A percentile compares a stretch with the other conserved stretches of the same genome.
Evolutionary conservation across 2,797 vertebrate species (phyloP).

Genomic region (Melanotaenia pygmaea): DNA sequence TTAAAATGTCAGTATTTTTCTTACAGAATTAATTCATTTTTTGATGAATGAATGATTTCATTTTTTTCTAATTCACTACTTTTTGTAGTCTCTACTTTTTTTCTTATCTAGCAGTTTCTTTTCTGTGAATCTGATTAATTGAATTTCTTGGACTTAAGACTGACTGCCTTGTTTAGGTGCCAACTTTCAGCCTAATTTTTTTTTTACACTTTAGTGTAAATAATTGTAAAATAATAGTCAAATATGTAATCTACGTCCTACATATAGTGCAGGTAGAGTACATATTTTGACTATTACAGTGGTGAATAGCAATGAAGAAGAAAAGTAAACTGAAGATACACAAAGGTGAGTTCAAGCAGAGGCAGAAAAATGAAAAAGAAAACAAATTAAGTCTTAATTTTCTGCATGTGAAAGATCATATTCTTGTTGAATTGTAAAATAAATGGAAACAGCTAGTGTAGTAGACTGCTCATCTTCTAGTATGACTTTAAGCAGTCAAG

Average conservation of each 20-base stretch:
- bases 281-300: no score
- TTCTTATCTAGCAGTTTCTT: neutral
- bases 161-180: neutral
- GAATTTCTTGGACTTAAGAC: neutral
- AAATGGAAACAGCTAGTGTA: no score
- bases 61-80: neutral
- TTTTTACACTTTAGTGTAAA: neutral
- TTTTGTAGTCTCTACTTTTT: neutral
- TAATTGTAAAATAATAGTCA: neutral
- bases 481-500: neutral
- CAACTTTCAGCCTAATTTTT: neutral
- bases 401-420: no score
- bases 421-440: no score
- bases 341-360: no score
- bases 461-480: neutral
- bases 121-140: neutral
- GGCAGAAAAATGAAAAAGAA: no score
- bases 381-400: no score
- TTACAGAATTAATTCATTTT: slow-evolving; percentile 13
- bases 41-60: slow-evolving; percentile 1
- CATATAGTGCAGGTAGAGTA: no score
- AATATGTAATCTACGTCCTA: no score
- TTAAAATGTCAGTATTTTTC: slow-evolving; percentile 45
- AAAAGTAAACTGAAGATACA: no score
- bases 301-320: no score